These are phyloP conservation scores for Felis catus DNA, from an alignment of 2,113 vertebrate species.

Conservation along the genomic window DNA sequence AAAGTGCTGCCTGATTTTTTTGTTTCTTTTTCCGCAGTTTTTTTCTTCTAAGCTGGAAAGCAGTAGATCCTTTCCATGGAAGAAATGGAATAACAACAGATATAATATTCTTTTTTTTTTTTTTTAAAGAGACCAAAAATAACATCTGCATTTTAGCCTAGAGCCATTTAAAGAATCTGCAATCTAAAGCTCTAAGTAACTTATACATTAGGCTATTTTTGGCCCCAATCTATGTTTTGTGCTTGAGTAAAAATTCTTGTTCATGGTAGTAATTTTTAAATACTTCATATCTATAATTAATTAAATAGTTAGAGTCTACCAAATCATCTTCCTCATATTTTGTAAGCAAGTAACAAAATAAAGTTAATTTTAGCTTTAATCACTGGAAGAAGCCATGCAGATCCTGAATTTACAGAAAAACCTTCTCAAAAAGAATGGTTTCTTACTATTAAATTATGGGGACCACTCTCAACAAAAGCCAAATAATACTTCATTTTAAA, in stretches of 20 bases:
- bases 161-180: background rate
- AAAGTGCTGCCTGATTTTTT: constrained; percentile 77
- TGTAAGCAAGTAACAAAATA: background rate
- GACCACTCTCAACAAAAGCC: constrained; percentile 61
- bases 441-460: constrained; percentile 55
- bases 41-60: background rate
- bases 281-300: background rate
- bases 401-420: background rate
- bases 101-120: background rate
- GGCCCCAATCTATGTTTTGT: background rate
- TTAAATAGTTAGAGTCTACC: background rate
- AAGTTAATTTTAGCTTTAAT: background rate
- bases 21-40: constrained; percentile 70
- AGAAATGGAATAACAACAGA: constrained; percentile 24
- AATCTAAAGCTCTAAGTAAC: constrained; percentile 39
- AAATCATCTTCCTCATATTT: background rate
- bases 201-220: constrained; percentile 58
- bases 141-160: background rate
- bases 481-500: constrained; percentile 50
- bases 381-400: background rate
- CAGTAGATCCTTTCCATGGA: background rate
- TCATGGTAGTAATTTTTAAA: background rate
- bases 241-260: constrained; percentile 35
- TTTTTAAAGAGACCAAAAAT: constrained; percentile 31
- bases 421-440: background rate